phyloP scores from a whole-genome alignment of 2,797 vertebrate species.

The Esox lucius region DNA sequence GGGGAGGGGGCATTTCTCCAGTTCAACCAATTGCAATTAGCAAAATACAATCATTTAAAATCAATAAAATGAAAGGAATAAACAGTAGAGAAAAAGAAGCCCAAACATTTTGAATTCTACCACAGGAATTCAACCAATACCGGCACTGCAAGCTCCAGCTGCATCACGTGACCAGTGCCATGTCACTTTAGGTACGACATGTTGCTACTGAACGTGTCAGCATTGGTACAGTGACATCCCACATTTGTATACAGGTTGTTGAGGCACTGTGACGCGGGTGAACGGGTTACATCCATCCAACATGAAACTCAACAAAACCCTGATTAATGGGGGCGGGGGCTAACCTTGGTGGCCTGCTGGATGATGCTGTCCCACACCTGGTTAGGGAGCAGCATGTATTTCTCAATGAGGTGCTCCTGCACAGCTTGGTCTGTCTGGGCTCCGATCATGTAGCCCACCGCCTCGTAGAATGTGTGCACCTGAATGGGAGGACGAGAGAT shows the following conservation, averaged over 20 bases:
- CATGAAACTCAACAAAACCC: neutral
- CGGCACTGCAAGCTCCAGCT: no score
- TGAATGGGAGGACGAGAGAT: slow-evolving; percentile 42
- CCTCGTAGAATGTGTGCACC: slow-evolving; percentile 99
- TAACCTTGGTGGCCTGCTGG: slow-evolving; percentile 98
- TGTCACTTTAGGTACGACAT: no score
- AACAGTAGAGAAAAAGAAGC: no score
- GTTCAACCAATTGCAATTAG: neutral
- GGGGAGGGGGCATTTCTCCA: neutral
- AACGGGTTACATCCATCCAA: neutral
- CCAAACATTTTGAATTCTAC: no score
- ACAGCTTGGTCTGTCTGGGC: slow-evolving; percentile 98
- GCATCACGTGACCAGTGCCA: no score
- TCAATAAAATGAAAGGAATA: no score
- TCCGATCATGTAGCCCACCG: slow-evolving; percentile 98
- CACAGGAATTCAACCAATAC: no score
- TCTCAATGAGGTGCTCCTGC: slow-evolving; percentile 97
- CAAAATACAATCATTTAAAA: no score
- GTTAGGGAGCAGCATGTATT: slow-evolving; percentile 98
- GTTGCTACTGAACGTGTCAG: no score
- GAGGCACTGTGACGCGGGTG: neutral
- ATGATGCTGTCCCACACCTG: slow-evolving; percentile 99
- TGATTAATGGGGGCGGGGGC: slow-evolving; percentile 10
- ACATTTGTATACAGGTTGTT: no score
- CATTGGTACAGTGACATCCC: no score